phyloP scores from a whole-genome alignment of 35 echinoderm and acorn worm species.

The Heliocidaris tuberculata region DNA sequence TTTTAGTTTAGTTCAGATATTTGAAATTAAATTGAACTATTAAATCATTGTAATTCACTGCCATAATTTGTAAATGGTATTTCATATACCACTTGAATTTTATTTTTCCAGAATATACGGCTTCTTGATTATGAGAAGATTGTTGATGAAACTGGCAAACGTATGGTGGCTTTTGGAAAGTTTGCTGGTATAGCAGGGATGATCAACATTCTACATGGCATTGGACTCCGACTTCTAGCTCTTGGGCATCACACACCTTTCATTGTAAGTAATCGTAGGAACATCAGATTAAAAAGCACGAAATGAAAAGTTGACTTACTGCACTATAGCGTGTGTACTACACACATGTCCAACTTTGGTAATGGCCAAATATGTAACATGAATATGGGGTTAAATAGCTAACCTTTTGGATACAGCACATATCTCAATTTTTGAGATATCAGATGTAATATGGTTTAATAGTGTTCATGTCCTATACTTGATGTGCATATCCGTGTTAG shows the following conservation, averaged over 20 bases:
- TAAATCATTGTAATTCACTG: background rate
- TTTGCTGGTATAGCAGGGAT: slow-evolving; percentile 96
- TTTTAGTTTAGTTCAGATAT: background rate
- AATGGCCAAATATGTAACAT: no score
- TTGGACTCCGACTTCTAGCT: slow-evolving; percentile 82
- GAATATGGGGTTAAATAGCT: no score
- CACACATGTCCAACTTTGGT: no score
- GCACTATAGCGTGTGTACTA: no score
- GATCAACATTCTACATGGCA: slow-evolving; percentile 95
- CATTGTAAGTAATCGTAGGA: slow-evolving; percentile 66
- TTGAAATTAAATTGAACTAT: background rate
- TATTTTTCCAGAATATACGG: slow-evolving; percentile 77
- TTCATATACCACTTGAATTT: background rate
- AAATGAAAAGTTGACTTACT: no score
- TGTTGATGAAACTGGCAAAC: slow-evolving; percentile 81
- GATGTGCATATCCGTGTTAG: no score
- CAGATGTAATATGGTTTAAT: no score
- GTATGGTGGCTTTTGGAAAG: slow-evolving; percentile 92
- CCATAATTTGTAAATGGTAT: no score
- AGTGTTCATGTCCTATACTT: no score
- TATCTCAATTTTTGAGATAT: no score
- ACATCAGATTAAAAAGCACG: background rate
- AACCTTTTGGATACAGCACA: no score
- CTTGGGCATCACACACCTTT: slow-evolving; percentile 94
- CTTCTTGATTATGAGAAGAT: slow-evolving; percentile 97